Evolutionary conservation across 2,888 invertebrate genomes (phyloP).

Genomic region (Heliconius erato): DNA sequence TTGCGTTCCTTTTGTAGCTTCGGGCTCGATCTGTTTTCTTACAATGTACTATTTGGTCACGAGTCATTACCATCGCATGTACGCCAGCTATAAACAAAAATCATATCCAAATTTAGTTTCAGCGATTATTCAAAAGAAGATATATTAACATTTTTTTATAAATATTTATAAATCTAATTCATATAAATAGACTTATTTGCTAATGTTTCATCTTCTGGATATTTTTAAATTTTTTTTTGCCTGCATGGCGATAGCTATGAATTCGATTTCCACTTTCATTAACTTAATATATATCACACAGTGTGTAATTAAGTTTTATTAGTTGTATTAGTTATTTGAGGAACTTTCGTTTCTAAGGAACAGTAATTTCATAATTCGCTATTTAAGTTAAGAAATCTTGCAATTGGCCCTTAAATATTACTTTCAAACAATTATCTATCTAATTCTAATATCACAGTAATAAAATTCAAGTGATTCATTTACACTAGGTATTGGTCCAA

Average conservation of each 20-base stretch:
- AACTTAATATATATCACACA: too few species aligned
- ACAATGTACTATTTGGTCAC: slow-evolving; percentile 63
- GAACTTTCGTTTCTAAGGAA: too few species aligned
- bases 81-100: slow-evolving; percentile 64
- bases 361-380: too few species aligned
- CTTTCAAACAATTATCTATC: not conserved
- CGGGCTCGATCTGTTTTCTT: slow-evolving; percentile 68
- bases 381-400: not conserved
- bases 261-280: too few species aligned
- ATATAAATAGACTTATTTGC: too few species aligned
- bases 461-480: slow-evolving; percentile 10
- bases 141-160: not conserved
- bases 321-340: too few species aligned
- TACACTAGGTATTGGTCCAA: not conserved
- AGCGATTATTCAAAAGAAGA: not conserved
- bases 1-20: slow-evolving; percentile 55
- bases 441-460: not conserved
- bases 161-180: too few species aligned
- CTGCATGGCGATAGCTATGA: too few species aligned
- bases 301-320: too few species aligned
- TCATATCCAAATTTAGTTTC: not conserved
- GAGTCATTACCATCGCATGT: slow-evolving; percentile 71
- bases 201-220: not conserved
- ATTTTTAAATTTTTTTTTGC: not conserved
- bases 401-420: not conserved